Evolutionary conservation across 2,113 vertebrate genomes (phyloP), one percentile per base, ranked within the genome.

Genomic region (Proteles cristata): DNA sequence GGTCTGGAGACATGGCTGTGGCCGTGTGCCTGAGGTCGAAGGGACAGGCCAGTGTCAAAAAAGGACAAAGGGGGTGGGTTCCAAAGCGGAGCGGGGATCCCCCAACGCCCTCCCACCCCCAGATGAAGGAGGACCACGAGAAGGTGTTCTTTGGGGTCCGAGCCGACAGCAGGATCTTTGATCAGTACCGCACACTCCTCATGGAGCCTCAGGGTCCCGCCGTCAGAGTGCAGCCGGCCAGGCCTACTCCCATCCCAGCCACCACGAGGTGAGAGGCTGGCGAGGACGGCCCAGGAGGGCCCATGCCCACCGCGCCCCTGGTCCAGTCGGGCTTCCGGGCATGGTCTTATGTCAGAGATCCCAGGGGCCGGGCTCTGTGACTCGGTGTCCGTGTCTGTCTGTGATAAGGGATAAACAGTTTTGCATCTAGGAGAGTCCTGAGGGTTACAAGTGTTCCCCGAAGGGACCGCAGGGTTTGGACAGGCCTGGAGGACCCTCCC

Each of bases 81-180:
- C 23, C 2, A 1, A 48, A 17, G 48, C 2, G 43, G 33, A 43
- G 50, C 0, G 43, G 14, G 43, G 28, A 4, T 25, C 68, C 63
- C 17, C n/a, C 0, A 5, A 26, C 7, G n/a, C 25, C 21, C 0
- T 65, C 68, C 43, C 0, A 0, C 2, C 25, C 1, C 61, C 68
- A 99, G 99, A 96, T 50, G 92, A 97, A 99, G 7, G 7, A 93
- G 53, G 98, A 99, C 83, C 94, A 93, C 5, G 94, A 98, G 0
- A 99, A 99, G 96, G 87, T 99, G 0, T 99, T 99, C 94, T 99
- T 98, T 0, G 99, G 99, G 2, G 82, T 99, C 53, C 98, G 98
- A 79, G 99, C 99, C 17, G 98, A 99, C 0, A 73, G 2, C 4
- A 90, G 98, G 2, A 81, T 99, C 63, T 99, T 99, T 92, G 90